A percentile compares a stretch with the other conserved stretches of the same genome.
Evolutionary conservation across 2,797 vertebrate genomes (phyloP).

Genomic region (Notolepis coatsorum): DNA sequence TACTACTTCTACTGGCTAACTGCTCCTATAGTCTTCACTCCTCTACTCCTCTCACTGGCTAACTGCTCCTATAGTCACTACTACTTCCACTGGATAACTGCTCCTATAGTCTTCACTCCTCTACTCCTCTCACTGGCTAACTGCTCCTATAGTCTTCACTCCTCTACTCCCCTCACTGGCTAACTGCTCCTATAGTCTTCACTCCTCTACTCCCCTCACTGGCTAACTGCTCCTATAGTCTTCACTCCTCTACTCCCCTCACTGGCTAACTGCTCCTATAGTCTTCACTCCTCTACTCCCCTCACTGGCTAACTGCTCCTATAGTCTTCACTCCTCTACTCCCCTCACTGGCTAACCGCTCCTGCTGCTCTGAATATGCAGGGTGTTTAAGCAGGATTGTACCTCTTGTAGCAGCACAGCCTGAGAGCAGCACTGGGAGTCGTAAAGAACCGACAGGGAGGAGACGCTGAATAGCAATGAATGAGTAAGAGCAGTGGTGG

Average conservation of each 20-base stretch:
- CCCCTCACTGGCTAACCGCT: background rate
- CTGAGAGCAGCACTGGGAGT: conserved; percentile 53
- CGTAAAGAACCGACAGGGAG: conserved; percentile 55
- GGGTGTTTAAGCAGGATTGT: conserved; percentile 55
- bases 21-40: background rate
- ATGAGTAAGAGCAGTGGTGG: conserved; percentile 48
- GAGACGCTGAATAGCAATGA: conserved; percentile 63
- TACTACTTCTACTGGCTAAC: conserved; percentile 16
- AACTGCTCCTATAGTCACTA: background rate
- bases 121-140: background rate
- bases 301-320: conserved; percentile 11
- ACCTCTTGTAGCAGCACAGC: conserved; percentile 51
- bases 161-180: too few relatives aligned
- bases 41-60: background rate
- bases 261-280: conserved; percentile 10
- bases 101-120: background rate
- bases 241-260: too few relatives aligned
- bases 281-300: conserved; percentile 12
- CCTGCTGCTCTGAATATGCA: conserved; percentile 48
- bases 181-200: background rate
- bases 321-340: conserved; percentile 9
- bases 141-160: too few relatives aligned
- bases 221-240: background rate
- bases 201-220: conserved; percentile 6
- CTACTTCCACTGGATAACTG: conserved; percentile 11